phyloP scores from a whole-genome alignment of 2,888 invertebrate species.

The Sepiola atlantica region DNA sequence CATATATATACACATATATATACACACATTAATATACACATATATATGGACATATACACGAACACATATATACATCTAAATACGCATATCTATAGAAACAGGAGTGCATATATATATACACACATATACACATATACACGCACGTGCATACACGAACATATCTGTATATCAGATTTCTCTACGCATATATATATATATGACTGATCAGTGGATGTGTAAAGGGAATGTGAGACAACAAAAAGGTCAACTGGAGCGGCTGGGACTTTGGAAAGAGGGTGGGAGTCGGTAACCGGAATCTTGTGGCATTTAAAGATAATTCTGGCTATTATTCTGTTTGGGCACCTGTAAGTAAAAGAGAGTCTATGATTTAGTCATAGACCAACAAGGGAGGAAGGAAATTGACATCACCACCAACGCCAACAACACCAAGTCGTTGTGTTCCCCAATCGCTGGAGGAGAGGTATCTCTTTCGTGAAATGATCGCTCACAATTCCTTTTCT shows the following conservation, averaged over 20 bases:
- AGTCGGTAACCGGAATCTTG: not conserved
- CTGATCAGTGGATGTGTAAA: not conserved
- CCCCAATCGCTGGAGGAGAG: not conserved
- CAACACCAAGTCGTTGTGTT: not conserved
- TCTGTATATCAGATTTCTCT: too few relatives aligned
- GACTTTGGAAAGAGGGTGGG: not conserved
- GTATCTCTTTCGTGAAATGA: too few relatives aligned
- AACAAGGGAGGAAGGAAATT: not conserved
- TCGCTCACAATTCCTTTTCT: too few relatives aligned
- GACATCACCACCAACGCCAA: not conserved
- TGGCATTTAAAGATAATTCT: constrained; percentile 19
- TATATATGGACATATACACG: too few relatives aligned
- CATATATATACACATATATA: too few relatives aligned
- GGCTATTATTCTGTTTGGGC: not conserved
- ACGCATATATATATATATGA: not conserved
- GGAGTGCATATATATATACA: too few relatives aligned
- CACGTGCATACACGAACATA: too few relatives aligned
- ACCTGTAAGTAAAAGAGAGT: constrained; percentile 6
- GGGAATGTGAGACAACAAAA: not conserved
- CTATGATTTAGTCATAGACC: not conserved
- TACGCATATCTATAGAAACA: too few relatives aligned
- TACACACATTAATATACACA: too few relatives aligned
- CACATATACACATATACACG: too few relatives aligned
- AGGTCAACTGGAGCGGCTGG: not conserved
- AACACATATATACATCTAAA: too few relatives aligned